These are phyloP conservation scores for Taeniopygia guttata DNA, from an alignment of 2,797 vertebrate species.

Conservation along the genomic window DNA sequence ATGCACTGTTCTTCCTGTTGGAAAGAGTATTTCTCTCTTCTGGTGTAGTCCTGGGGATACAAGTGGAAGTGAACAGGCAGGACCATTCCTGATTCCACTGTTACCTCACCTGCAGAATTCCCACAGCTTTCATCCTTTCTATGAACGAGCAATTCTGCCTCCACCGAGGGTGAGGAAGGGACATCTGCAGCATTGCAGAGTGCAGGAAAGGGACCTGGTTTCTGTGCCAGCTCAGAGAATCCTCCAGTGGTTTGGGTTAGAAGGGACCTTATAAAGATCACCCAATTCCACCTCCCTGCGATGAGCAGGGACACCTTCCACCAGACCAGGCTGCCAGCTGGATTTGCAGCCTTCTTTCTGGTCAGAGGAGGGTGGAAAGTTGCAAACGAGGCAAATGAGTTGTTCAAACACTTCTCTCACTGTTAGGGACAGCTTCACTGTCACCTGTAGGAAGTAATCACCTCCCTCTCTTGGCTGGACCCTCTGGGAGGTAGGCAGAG, in stretches of 20 bases:
- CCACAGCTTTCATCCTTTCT: background rate
- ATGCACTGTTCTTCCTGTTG: background rate
- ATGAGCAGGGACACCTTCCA: background rate
- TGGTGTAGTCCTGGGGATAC: background rate
- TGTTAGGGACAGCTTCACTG: background rate
- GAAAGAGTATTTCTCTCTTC: background rate
- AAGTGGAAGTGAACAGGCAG: background rate
- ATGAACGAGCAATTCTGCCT: background rate
- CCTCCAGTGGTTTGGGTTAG: background rate
- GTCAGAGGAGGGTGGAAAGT: background rate
- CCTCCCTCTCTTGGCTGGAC: background rate
- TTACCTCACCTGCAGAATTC: background rate
- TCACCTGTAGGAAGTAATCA: background rate
- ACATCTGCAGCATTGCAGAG: background rate
- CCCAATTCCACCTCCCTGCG: background rate
- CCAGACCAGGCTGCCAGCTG: background rate
- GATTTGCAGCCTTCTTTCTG: background rate
- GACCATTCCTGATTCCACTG: background rate
- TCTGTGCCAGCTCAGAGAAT: background rate
- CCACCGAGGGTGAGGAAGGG: fast-evolving
- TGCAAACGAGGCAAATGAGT: background rate
- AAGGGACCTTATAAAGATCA: background rate
- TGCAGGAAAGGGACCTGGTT: background rate
- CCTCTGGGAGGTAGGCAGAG: background rate
- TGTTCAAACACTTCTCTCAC: background rate